These are phyloP conservation scores for Rhagoletis pomonella DNA, from an alignment of 1,140 invertebrate genomes.

Conservation along the genomic window DNA sequence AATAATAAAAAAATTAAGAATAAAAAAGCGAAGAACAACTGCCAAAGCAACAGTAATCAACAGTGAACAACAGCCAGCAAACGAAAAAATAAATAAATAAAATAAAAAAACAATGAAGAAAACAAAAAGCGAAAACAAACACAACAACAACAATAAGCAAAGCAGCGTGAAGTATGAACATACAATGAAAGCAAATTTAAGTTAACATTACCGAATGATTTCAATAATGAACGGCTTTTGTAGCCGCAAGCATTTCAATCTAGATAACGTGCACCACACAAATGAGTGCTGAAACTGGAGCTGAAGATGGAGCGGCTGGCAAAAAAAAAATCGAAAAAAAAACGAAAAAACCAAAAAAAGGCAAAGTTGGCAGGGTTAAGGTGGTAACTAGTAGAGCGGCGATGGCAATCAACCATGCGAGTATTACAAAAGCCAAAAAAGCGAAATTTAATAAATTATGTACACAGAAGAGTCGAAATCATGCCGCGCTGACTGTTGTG, in stretches of 20 bases:
- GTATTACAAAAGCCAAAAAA: conserved; percentile 12
- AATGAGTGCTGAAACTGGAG: not conserved
- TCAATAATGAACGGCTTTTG: conserved; percentile 47
- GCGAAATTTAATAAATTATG: conserved; percentile 34
- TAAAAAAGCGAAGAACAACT: not conserved
- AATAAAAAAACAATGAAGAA: not conserved
- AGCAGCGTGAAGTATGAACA: not conserved
- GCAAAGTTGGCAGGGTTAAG: too few relatives aligned
- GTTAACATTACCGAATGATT: conserved; percentile 47
- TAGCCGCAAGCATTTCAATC: conserved; percentile 37
- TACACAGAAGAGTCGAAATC: conserved; percentile 46
- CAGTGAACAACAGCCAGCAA: not conserved
- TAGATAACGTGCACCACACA: conserved; percentile 15
- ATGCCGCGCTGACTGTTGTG: conserved; percentile 13
- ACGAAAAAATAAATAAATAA: not conserved
- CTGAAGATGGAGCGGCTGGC: not conserved
- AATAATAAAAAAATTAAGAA: not conserved
- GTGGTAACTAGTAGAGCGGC: not conserved
- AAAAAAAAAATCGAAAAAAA: not conserved
- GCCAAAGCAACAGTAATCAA: not conserved
- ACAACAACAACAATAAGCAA: too few relatives aligned
- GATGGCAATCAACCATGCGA: conserved; percentile 10
- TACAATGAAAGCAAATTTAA: conserved; percentile 48
- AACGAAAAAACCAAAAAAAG: too few relatives aligned
- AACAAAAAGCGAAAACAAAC: not conserved